These are phyloP conservation scores for Zeugodacus cucurbitae DNA, from an alignment of 1,140 invertebrate species.

Conservation along the genomic window DNA sequence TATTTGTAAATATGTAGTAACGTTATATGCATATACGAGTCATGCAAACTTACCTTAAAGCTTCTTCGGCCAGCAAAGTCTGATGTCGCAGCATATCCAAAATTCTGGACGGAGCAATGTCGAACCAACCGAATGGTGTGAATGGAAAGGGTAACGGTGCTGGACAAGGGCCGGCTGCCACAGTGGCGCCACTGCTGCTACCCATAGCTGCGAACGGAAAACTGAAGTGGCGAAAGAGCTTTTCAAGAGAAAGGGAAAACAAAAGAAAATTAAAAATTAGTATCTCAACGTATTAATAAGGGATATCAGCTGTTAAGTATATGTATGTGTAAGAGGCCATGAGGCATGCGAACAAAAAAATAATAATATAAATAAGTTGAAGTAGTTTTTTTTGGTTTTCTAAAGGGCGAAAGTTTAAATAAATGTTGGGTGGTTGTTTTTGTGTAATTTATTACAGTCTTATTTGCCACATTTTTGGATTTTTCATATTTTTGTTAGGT, in stretches of 20 bases:
- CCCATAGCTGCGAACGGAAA: constrained; percentile 48
- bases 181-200: constrained; percentile 45
- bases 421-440: too few species aligned
- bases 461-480: not conserved
- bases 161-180: constrained; percentile 51
- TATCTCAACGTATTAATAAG: not conserved
- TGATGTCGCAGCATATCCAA: constrained; percentile 63
- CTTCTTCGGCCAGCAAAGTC: constrained; percentile 64
- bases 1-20: not conserved
- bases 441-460: not conserved
- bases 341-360: not conserved
- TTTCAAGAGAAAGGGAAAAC: not conserved
- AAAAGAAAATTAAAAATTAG: not conserved
- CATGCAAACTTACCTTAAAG: constrained; percentile 54
- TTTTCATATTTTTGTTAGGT: not conserved
- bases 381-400: not conserved
- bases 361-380: not conserved
- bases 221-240: constrained; percentile 60
- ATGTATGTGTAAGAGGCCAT: not conserved
- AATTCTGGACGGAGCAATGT: constrained; percentile 66
- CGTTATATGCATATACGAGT: not conserved
- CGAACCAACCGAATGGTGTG: constrained; percentile 63
- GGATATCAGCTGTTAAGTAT: not conserved
- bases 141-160: constrained; percentile 65
- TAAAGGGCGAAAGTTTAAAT: too few species aligned